Percentiles rank a stretch among this genome's conserved stretches.
phyloP scores from a whole-genome alignment of 2,888 invertebrate genomes.

The Nomada lathburiana region DNA sequence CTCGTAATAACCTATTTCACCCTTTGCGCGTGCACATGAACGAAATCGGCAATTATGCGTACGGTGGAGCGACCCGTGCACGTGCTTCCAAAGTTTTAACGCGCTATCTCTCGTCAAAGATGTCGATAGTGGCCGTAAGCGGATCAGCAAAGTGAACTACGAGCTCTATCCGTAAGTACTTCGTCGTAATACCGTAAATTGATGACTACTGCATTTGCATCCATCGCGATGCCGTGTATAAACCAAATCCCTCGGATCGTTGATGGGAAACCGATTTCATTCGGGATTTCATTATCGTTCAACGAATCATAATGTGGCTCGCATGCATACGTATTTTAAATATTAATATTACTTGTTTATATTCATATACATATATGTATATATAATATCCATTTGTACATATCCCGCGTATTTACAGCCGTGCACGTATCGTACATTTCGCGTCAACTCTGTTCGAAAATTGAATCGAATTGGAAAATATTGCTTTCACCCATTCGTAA shows the following conservation, averaged over 20 bases:
- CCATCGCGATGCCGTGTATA: constrained; percentile 46
- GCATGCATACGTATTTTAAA: constrained; percentile 8
- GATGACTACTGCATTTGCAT: constrained; percentile 63
- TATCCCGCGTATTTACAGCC: neutral
- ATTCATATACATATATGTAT: neutral
- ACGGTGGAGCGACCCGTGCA: neutral
- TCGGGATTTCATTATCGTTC: constrained; percentile 50
- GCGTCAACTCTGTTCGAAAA: neutral
- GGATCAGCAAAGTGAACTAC: constrained; percentile 66
- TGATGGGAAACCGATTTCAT: constrained; percentile 48
- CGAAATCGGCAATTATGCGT: constrained; percentile 27
- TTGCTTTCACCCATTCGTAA: too few species aligned
- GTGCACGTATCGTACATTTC: neutral
- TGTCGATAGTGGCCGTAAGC: constrained; percentile 39
- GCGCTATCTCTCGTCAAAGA: constrained; percentile 38
- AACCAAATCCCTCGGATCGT: constrained; percentile 53
- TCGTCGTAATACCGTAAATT: constrained; percentile 65
- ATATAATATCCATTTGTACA: neutral
- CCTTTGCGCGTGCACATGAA: neutral
- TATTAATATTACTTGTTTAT: constrained; percentile 8
- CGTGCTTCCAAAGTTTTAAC: constrained; percentile 23
- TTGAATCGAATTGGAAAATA: too few species aligned
- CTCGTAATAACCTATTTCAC: too few species aligned
- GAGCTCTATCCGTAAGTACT: constrained; percentile 62
- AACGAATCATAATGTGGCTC: constrained; percentile 36